Evolutionary conservation across 1,140 invertebrate genomes (phyloP).

Genomic region (Ganaspis sp.): DNA sequence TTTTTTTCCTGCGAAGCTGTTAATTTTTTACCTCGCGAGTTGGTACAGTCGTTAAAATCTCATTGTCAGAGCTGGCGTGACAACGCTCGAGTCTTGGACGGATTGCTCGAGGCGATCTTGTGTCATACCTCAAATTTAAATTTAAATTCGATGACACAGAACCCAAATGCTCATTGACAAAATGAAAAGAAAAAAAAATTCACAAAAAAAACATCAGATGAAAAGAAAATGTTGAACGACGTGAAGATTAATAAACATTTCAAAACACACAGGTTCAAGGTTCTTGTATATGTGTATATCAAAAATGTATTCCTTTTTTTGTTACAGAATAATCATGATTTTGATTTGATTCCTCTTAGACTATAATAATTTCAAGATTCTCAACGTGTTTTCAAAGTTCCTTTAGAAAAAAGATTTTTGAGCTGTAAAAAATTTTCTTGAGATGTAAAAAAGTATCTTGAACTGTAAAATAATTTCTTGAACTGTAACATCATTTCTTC

Average conservation of each 20-base stretch:
- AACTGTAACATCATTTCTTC: too few relatives aligned
- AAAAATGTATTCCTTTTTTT: too few relatives aligned
- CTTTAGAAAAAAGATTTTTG: too few relatives aligned
- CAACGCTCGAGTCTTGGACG: slow-evolving; percentile 16
- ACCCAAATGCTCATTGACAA: background rate
- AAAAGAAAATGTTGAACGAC: background rate
- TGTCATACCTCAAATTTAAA: slow-evolving; percentile 19
- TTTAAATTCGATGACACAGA: slow-evolving; percentile 8
- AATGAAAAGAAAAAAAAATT: background rate
- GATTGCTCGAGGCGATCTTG: slow-evolving; percentile 11
- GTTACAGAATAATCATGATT: too few relatives aligned
- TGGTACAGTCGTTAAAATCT: slow-evolving; percentile 26
- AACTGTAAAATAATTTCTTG: too few relatives aligned
- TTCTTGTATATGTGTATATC: background rate
- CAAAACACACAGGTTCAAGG: slow-evolving; percentile 10
- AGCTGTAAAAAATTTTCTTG: too few relatives aligned
- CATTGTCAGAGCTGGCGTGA: slow-evolving; percentile 26
- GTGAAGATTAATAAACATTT: slow-evolving; percentile 15
- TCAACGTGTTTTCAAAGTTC: too few relatives aligned
- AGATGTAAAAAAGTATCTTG: too few relatives aligned
- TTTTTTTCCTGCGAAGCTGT: slow-evolving; percentile 5
- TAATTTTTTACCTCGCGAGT: slow-evolving; percentile 12
- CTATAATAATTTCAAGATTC: background rate
- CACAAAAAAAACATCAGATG: background rate
- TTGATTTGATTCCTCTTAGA: too few relatives aligned